Evolutionary conservation across 2,113 vertebrate genomes (phyloP), one percentile per base, ranked within the genome.

Genomic region (Cheirogaleus medius): DNA sequence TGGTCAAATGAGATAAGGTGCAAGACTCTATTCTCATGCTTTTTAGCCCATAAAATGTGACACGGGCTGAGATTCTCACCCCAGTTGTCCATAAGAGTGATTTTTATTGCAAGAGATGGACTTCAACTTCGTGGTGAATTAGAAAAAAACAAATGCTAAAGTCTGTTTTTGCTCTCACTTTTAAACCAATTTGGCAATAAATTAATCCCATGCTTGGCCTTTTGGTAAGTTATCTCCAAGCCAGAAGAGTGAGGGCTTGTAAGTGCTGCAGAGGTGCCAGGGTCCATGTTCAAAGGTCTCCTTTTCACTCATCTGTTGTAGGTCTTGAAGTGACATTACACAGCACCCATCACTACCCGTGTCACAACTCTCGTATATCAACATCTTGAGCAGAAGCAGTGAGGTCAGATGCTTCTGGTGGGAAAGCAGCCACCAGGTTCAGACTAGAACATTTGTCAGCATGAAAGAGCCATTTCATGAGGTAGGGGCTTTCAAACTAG

Each of bases 101-200:
- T 96, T 97, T 97, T 96, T 97, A 76, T 87, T 60, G 37, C 29
- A 54, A 89, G 39, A 90, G 39, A 10, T 47, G 27, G 87, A 91
- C 60, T 97, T 95, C 88, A 95, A 77, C 52, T 1, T 92, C 90
- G 58, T 94, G 69, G 84, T 47, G 92, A 97, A 85, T 96, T 91
- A 96, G 90, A 58, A 73, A 68, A 68, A 93, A 86, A 81, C 44
- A 87, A 94, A 87, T 52, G 83, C 71, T 87, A 56, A 96, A 91
- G 93, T 95, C 73, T 87, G 64, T 8, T 82, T 96, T 85, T 64
- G 91, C 91, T 58, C 39, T 37, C 49, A 63, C 32, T 95, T 96
- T 97, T 82, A 94, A 97, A 83, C 77, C 34, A 91, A 37, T 58
- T 96, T 90, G 93, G 49, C 39, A 95, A 89, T 95, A 97, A 97